A percentile compares a stretch with the other conserved stretches of the same genome.
Evolutionary conservation across 2,113 vertebrate genomes (phyloP).

Genomic region (Zosterops japonicus): DNA sequence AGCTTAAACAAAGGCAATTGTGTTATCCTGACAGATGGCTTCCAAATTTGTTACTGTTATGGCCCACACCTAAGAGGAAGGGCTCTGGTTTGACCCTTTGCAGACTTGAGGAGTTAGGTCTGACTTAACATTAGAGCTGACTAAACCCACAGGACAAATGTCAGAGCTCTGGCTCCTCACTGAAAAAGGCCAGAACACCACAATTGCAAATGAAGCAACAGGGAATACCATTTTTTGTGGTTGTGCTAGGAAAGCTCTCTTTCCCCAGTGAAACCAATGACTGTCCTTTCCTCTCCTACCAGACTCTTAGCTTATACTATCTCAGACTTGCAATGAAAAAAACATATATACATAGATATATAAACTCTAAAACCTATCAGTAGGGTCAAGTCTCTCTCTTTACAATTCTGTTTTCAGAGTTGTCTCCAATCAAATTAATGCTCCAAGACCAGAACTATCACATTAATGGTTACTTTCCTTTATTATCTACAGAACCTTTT

Average conservation of each 20-base stretch:
- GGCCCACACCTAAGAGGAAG: background rate
- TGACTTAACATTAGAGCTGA: background rate
- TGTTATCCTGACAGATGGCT: background rate
- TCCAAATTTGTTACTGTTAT: background rate
- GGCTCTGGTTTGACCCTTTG: background rate
- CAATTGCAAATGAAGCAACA: background rate
- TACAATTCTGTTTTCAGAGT: background rate
- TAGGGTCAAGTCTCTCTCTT: background rate
- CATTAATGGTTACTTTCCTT: slow-evolving; percentile 44
- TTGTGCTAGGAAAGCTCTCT: background rate
- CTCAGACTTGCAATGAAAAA: background rate
- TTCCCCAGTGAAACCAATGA: background rate
- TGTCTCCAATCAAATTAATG: slow-evolving; percentile 28
- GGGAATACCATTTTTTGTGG: background rate
- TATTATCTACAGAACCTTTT: slow-evolving; percentile 37
- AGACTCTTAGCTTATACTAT: background rate
- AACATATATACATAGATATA: fast-evolving
- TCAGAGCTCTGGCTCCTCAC: fast-evolving
- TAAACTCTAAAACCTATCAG: background rate
- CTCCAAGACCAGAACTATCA: slow-evolving; percentile 16
- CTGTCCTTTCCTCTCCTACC: background rate
- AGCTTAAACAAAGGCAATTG: background rate
- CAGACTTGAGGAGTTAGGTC: background rate
- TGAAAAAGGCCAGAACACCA: background rate
- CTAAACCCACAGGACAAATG: background rate